Conservation (phyloP, 2,797 vertebrate species). For the Melanotaenia maccullochi region DNA sequence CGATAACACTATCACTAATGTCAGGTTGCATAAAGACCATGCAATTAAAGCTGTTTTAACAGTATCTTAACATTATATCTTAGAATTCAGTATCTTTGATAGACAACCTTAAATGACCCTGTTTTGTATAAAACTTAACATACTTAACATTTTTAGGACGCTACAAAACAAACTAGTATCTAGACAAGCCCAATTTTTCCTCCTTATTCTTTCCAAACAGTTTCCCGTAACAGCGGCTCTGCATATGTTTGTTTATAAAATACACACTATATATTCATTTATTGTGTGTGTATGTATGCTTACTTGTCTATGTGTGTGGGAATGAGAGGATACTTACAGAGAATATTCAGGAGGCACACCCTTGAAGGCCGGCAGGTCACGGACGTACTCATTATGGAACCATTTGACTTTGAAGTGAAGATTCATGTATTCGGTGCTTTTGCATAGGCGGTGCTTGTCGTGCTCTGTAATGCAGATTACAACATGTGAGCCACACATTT, state of each 20-base stretch:
- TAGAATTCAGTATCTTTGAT: too few relatives aligned
- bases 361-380: constrained; percentile 93
- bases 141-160: background rate
- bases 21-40: background rate
- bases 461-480: constrained; percentile 89
- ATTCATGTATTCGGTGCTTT: constrained; percentile 99
- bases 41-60: background rate
- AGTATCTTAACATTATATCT: too few relatives aligned
- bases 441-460: constrained; percentile 96
- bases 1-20: too few relatives aligned
- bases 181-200: background rate
- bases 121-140: too few relatives aligned
- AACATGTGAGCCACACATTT: constrained; percentile 47
- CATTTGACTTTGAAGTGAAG: constrained; percentile 99
- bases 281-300: background rate
- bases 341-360: constrained; percentile 94
- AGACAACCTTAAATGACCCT: too few relatives aligned
- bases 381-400: constrained; percentile 99
- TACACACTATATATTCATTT: background rate
- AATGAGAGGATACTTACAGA: constrained; percentile 86
- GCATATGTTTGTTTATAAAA: background rate
- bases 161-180: constrained; percentile 2
- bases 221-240: background rate
- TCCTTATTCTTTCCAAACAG: background rate
- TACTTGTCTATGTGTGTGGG: constrained; percentile 2